Conservation (phyloP, 2,888 invertebrate genomes). For the Cataglyphis livida region DNA sequence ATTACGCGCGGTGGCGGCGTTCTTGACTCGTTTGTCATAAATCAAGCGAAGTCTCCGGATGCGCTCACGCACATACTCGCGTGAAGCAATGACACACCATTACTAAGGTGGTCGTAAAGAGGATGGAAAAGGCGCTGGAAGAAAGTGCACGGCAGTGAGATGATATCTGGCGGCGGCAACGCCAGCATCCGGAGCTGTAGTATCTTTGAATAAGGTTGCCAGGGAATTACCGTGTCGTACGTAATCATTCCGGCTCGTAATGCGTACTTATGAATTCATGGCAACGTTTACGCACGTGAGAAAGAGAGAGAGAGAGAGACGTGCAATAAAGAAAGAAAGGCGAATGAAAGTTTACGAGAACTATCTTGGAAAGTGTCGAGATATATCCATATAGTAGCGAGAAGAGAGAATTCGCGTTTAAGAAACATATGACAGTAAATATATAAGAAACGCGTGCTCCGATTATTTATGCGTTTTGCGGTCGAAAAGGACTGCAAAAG, state of each 20-base stretch:
- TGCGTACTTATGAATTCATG: constrained; percentile 46
- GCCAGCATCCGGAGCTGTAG: constrained; percentile 31
- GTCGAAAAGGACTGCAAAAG: constrained; percentile 12
- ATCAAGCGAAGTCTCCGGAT: constrained; percentile 57
- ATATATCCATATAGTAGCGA: background rate
- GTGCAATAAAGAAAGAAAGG: background rate
- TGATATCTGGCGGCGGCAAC: constrained; percentile 66
- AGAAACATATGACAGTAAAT: constrained; percentile 39
- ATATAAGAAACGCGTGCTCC: constrained; percentile 34
- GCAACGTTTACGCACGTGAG: constrained; percentile 37
- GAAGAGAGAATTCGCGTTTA: constrained; percentile 8
- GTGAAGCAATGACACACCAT: background rate
- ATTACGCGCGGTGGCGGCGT: constrained; percentile 62
- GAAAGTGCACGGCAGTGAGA: constrained; percentile 62
- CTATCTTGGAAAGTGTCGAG: constrained; percentile 27
- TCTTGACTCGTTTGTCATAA: constrained; percentile 67
- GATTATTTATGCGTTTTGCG: constrained; percentile 33
- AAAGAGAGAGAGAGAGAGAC: background rate
- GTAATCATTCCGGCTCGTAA: constrained; percentile 41
- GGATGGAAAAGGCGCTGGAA: constrained; percentile 63
- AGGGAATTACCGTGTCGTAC: constrained; percentile 41
- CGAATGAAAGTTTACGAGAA: constrained; percentile 25
- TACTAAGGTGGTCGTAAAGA: constrained; percentile 29
- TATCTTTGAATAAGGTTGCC: constrained; percentile 39
- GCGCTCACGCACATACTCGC: background rate